Base-by-base conservation (phyloP, 2,888 invertebrate species). In the Eucriotettix oculatus region DNA sequence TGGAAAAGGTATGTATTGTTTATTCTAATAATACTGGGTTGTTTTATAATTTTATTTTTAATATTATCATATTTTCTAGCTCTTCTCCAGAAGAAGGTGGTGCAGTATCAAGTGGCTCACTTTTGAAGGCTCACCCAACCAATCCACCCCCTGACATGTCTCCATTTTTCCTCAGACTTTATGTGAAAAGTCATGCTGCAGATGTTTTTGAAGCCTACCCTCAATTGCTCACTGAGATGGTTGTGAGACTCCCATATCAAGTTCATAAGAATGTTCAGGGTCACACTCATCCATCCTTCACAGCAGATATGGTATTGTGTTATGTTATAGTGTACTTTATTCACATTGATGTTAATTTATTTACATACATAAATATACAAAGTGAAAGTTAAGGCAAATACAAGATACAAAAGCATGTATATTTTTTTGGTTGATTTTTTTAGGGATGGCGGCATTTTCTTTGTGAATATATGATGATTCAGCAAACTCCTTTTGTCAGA, bases 191-290 rank as follows among this genome's bases (percentile, higher is more conserved):
- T 58, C 92, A 94, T 72, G 87, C 90, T 0, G 82, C 86, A 57
- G 96, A 97, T 71, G 88, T 97, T 43, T 95, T 98, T 71, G 90
- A 94, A 71, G 89, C 90, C 63, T 96, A 95, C 73, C 90, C 92
- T 11, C 90, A 92, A 65, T 78, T 97, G n/a, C 76, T 98, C 40
- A 95, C 97, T 59, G 97, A 98, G 77, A 91, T 97, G 82, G 90
- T 92, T 0, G 78, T 97, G 11, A 81, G 96, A 17, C 77, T 98
- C 60, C 96, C 97, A 0, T 96, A 96, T 71, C 95, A 96, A 78
- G 90, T 95, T 41, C 69, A 70, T 61, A 71, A 70, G 59, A 69
- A 70, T 48, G 48, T n/a, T 12, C 48, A 48, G 48, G n/a, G n/a
- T 48, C n/a, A 48, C n/a, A 14, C 48, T 12, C 29, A 29, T 29